Evolutionary conservation across 2,113 vertebrate genomes (phyloP).

Genomic region (Puffinus mauretanicus): DNA sequence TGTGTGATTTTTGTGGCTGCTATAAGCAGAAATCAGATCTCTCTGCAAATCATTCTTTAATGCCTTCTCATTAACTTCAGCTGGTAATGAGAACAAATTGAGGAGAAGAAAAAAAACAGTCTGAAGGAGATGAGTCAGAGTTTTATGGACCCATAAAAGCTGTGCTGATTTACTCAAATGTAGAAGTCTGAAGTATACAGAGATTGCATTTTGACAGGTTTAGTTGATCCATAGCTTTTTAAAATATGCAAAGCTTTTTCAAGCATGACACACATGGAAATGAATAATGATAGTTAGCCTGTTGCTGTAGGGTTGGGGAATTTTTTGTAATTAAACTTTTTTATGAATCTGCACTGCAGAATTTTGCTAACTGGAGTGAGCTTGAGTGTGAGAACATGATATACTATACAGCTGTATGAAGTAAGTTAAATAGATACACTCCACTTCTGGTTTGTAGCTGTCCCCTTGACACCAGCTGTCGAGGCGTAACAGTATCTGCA

Average conservation of each 20-base stretch:
- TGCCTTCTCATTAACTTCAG: slow-evolving; percentile 71
- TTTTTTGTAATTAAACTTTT: slow-evolving; percentile 76
- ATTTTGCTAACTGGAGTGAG: slow-evolving; percentile 57
- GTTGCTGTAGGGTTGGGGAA: slow-evolving; percentile 42
- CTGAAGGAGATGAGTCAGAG: slow-evolving; percentile 74
- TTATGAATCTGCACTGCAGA: slow-evolving; percentile 72
- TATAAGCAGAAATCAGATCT: slow-evolving; percentile 49
- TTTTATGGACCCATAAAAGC: slow-evolving; percentile 78
- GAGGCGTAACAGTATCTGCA: not conserved
- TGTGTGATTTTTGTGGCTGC: slow-evolving; percentile 11
- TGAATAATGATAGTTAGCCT: slow-evolving; percentile 70
- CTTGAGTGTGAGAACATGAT: not conserved
- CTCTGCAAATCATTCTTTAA: slow-evolving; percentile 72
- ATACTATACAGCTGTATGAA: not conserved
- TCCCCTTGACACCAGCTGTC: not conserved
- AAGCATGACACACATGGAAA: slow-evolving; percentile 71
- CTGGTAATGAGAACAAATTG: slow-evolving; percentile 79
- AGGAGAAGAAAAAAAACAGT: slow-evolving; percentile 68
- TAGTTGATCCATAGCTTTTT: slow-evolving; percentile 76
- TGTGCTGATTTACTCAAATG: slow-evolving; percentile 74
- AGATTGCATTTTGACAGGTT: slow-evolving; percentile 77
- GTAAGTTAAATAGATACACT: not conserved
- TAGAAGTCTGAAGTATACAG: slow-evolving; percentile 62
- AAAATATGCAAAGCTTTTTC: slow-evolving; percentile 78
- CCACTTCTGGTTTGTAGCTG: not conserved